phyloP scores from a whole-genome alignment of 2,797 vertebrate species.

The Pseudomugil gertrudae region DNA sequence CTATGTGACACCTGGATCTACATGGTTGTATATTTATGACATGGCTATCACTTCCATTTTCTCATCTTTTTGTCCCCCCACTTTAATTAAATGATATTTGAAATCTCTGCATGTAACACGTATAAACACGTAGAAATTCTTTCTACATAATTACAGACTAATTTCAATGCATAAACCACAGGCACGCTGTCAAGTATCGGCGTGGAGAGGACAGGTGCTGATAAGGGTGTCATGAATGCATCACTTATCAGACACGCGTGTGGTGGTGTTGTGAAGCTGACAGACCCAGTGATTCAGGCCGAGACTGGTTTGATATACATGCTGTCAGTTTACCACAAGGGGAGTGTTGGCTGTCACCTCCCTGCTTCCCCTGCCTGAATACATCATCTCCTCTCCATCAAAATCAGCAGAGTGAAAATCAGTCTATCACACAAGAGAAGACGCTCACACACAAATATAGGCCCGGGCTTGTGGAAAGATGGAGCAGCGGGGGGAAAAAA shows the following conservation, averaged over 20 bases:
- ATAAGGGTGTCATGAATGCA: constrained; percentile 26
- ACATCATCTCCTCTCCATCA: constrained; percentile 70
- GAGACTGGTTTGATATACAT: constrained; percentile 58
- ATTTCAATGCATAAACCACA: constrained; percentile 18
- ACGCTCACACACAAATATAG: constrained; percentile 14
- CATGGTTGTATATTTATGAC: neutral
- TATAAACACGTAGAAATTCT: constrained; percentile 20
- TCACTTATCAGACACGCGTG: constrained; percentile 35
- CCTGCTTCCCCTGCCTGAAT: constrained; percentile 40
- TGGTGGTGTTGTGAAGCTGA: constrained; percentile 41
- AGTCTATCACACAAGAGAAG: constrained; percentile 65
- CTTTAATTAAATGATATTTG: constrained; percentile 22
- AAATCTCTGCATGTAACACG: constrained; percentile 8
- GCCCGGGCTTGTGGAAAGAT: constrained; percentile 34
- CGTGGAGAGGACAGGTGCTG: constrained; percentile 25
- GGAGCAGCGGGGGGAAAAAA: constrained; percentile 4
- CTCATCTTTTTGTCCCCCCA: neutral
- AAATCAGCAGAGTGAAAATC: constrained; percentile 69
- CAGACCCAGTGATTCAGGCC: constrained; percentile 53
- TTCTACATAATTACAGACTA: constrained; percentile 23
- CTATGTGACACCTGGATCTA: neutral
- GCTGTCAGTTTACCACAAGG: constrained; percentile 58
- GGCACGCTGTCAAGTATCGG: constrained; percentile 15
- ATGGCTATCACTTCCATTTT: constrained; percentile 5
- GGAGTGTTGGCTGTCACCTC: constrained; percentile 65